phyloP scores from a whole-genome alignment of 2,113 vertebrate genomes.

The Syrrhaptes paradoxus region DNA sequence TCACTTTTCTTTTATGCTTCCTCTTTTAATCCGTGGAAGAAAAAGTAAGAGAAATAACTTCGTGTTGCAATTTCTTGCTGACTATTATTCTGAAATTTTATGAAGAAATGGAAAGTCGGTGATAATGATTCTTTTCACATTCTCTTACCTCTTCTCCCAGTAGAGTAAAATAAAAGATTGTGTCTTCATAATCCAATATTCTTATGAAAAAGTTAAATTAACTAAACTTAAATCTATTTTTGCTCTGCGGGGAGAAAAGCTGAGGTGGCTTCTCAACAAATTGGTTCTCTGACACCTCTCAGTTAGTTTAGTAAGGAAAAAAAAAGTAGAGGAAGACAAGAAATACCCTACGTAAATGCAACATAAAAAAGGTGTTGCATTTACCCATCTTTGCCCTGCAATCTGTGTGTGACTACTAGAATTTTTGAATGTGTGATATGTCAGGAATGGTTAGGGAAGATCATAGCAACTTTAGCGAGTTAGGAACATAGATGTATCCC shows the following conservation, averaged over 20 bases:
- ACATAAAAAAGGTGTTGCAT: neutral
- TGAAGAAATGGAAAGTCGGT: neutral
- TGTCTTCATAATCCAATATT: neutral
- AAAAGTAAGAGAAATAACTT: neutral
- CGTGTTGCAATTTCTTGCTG: neutral
- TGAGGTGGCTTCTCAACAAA: neutral
- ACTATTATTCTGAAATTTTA: neutral
- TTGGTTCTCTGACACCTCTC: neutral
- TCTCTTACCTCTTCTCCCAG: neutral
- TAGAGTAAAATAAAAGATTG: neutral
- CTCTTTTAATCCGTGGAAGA: neutral
- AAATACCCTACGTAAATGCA: neutral
- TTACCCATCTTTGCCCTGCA: neutral
- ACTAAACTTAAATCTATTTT: neutral
- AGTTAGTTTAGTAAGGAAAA: neutral
- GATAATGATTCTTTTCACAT: neutral
- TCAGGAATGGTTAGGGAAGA: neutral
- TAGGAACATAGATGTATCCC: neutral
- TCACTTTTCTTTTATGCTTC: neutral
- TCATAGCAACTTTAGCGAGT: neutral
- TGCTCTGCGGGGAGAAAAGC: neutral
- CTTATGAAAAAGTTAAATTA: conserved; percentile 11
- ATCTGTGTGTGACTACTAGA: neutral
- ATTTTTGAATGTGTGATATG: neutral
- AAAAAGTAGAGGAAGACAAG: neutral